Evolutionary conservation across 1,140 invertebrate species (phyloP).

Genomic region (Drosophila orena): DNA sequence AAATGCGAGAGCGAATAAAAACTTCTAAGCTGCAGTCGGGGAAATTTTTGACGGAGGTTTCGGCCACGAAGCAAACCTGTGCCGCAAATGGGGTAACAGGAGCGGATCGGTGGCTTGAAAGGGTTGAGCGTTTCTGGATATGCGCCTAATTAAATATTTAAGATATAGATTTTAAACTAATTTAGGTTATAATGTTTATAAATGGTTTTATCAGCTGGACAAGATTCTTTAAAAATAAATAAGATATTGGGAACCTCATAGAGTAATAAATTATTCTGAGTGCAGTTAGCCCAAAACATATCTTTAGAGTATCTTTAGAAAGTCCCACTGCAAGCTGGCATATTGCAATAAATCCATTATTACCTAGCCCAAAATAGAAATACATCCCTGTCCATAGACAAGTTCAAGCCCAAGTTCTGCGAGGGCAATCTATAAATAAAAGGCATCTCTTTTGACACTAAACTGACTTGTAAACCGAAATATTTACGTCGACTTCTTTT

Average conservation of each 20-base stretch:
- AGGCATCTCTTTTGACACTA: conserved; percentile 71
- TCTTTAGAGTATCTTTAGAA: background rate
- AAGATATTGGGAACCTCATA: background rate
- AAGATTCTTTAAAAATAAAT: background rate
- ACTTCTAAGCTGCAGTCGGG: conserved; percentile 66
- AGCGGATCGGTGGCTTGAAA: conserved; percentile 26
- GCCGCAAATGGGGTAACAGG: conserved; percentile 31
- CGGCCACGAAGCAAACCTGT: conserved; percentile 28
- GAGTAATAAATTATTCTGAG: no score
- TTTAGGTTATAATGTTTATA: background rate
- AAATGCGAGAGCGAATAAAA: conserved; percentile 46
- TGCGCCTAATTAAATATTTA: background rate
- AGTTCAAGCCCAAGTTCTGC: conserved; percentile 10
- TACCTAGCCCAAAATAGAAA: background rate
- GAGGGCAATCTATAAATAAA: conserved; percentile 73
- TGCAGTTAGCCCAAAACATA: no score
- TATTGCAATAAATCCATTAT: background rate
- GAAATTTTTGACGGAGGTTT: conserved; percentile 71
- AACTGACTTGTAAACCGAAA: conserved; percentile 80
- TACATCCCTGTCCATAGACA: conserved; percentile 15
- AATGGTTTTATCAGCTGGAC: background rate
- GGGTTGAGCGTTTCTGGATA: background rate
- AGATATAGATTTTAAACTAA: background rate
- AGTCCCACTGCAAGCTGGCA: background rate
- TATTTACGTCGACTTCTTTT: conserved; percentile 59